Conservation (phyloP, 2,113 vertebrate genomes). For the Phrynocephalus versicolor region DNA sequence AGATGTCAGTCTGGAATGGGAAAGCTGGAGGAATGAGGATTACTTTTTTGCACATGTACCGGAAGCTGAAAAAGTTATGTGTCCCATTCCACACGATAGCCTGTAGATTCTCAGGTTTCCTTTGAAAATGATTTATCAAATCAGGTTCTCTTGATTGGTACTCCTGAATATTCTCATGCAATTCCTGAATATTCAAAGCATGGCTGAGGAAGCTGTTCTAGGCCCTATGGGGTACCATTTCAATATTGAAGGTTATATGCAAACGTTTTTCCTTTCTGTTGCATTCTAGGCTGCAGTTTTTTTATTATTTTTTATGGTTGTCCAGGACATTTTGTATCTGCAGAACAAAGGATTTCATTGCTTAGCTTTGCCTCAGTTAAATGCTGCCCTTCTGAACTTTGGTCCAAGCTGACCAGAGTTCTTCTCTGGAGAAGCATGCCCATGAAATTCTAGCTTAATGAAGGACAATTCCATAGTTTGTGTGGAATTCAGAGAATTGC, state of each 20-base stretch:
- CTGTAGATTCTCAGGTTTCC: neutral
- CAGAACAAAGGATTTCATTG: constrained; percentile 11
- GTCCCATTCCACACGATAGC: no score
- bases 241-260: neutral
- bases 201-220: neutral
- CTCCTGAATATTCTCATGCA: neutral
- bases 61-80: no score
- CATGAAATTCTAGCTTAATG: constrained; percentile 7
- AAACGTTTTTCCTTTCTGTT: no score
- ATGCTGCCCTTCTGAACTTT: neutral
- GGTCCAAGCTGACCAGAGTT: neutral
- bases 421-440: neutral
- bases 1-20: no score
- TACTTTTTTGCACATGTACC: no score
- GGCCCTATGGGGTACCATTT: neutral
- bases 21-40: no score
- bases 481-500: neutral
- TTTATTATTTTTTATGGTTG: neutral
- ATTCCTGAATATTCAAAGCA: neutral
- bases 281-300: neutral
- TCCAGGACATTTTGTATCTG: neutral
- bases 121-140: neutral
- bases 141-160: neutral
- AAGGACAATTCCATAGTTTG: neutral
- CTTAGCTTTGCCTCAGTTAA: constrained; percentile 5